Conservation (phyloP, 1,140 invertebrate species). For the Drosophila busckii region DNA sequence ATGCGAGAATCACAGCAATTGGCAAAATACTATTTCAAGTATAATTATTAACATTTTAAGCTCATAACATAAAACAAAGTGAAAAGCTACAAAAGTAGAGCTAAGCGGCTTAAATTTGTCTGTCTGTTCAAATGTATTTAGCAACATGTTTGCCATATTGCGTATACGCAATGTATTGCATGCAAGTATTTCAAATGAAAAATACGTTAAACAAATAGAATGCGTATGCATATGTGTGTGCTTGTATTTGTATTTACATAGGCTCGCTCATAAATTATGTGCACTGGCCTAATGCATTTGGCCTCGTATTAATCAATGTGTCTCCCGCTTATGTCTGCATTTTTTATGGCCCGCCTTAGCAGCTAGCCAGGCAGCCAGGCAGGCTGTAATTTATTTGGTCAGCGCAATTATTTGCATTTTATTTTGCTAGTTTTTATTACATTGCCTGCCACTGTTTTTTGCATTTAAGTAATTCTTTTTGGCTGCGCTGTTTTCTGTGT, state of each 20-base stretch:
- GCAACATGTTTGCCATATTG: no score
- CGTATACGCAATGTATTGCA: conserved; percentile 33
- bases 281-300: conserved; percentile 66
- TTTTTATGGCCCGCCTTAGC: conserved; percentile 44
- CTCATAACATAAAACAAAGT: no score
- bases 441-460: background rate
- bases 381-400: conserved; percentile 60
- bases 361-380: no score
- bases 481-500: conserved; percentile 28
- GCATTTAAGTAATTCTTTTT: conserved; percentile 24
- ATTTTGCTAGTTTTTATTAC: conserved; percentile 29
- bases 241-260: conserved; percentile 5
- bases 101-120: no score
- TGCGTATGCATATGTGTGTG: background rate
- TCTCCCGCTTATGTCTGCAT: conserved; percentile 33
- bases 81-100: no score
- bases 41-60: no score
- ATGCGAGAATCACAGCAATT: no score
- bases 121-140: no score
- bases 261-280: conserved; percentile 52
- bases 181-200: no score
- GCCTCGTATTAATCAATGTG: conserved; percentile 72
- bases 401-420: conserved; percentile 64
- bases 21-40: no score
- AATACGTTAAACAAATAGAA: conserved; percentile 55